These are phyloP conservation scores for Acrocyrtus sp. DNA, from an alignment of 2,888 invertebrate species.

Conservation along the genomic window DNA sequence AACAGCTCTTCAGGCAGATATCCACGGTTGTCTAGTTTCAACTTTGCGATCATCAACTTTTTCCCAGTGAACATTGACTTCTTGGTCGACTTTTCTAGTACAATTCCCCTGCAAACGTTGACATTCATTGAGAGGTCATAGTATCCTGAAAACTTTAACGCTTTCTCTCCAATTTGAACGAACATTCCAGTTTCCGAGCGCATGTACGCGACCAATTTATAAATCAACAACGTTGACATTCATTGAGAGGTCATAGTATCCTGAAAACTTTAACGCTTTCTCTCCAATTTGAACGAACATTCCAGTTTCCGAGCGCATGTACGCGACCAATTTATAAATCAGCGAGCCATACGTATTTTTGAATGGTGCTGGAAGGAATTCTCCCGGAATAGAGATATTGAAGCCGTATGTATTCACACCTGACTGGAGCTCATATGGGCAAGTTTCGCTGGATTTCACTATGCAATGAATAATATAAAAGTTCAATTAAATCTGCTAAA, in stretches of 20 bases:
- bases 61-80: slow-evolving; percentile 29
- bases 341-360: slow-evolving; percentile 34
- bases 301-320: slow-evolving; percentile 31
- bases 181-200: slow-evolving; percentile 15
- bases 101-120: neutral
- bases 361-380: slow-evolving; percentile 32
- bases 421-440: slow-evolving; percentile 31
- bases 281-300: slow-evolving; percentile 24
- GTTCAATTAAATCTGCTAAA: no score
- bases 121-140: slow-evolving; percentile 26
- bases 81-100: slow-evolving; percentile 23
- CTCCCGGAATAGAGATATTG: slow-evolving; percentile 27
- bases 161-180: slow-evolving; percentile 30
- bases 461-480: neutral
- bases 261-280: slow-evolving; percentile 25
- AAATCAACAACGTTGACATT: no score
- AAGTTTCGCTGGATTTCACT: slow-evolving; percentile 12
- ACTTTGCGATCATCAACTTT: slow-evolving; percentile 7
- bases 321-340: slow-evolving; percentile 25
- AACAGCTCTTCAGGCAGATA: slow-evolving; percentile 31
- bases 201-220: slow-evolving; percentile 38
- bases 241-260: slow-evolving; percentile 19
- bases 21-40: slow-evolving; percentile 17
- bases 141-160: slow-evolving; percentile 28
- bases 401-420: slow-evolving; percentile 38